phyloP scores from a whole-genome alignment of 2,888 invertebrate species.

The Tuberolachnus salignus region DNA sequence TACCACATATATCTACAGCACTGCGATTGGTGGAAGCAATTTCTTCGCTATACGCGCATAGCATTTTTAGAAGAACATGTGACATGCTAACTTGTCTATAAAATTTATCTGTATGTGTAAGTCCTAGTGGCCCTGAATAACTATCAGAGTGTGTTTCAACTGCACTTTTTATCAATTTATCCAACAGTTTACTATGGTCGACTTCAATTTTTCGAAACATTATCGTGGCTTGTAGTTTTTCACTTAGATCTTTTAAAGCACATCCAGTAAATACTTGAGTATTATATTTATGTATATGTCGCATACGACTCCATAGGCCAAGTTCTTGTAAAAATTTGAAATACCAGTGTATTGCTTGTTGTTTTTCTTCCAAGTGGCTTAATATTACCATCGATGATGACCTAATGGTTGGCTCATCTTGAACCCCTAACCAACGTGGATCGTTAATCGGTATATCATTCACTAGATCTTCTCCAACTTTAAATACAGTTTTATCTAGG shows the following conservation, averaged over 20 bases:
- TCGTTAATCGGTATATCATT: constrained; percentile 89
- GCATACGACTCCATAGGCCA: constrained; percentile 71
- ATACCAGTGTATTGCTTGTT: constrained; percentile 77
- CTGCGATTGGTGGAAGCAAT: constrained; percentile 37
- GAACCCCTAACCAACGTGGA: constrained; percentile 73
- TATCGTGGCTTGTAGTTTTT: constrained; percentile 78
- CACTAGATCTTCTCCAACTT: constrained; percentile 77
- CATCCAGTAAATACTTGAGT: constrained; percentile 60
- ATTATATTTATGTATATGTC: constrained; percentile 58
- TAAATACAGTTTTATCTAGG: constrained; percentile 66
- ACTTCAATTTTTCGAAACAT: constrained; percentile 72
- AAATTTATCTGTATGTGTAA: constrained; percentile 48
- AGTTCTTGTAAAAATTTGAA: constrained; percentile 76
- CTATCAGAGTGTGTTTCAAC: constrained; percentile 62
- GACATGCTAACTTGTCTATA: constrained; percentile 51
- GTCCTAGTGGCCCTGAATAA: constrained; percentile 38
- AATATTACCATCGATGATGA: constrained; percentile 76
- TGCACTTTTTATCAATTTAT: constrained; percentile 68
- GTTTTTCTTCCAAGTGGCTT: constrained; percentile 87
- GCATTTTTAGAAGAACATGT: constrained; percentile 30
- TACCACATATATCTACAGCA: constrained; percentile 50
- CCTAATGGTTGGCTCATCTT: constrained; percentile 54
- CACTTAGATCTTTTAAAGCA: constrained; percentile 75
- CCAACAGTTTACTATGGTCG: constrained; percentile 63
- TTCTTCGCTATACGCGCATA: constrained; percentile 34